Conservation (phyloP, 2,888 invertebrate species). For the Anthophora plumipes region DNA sequence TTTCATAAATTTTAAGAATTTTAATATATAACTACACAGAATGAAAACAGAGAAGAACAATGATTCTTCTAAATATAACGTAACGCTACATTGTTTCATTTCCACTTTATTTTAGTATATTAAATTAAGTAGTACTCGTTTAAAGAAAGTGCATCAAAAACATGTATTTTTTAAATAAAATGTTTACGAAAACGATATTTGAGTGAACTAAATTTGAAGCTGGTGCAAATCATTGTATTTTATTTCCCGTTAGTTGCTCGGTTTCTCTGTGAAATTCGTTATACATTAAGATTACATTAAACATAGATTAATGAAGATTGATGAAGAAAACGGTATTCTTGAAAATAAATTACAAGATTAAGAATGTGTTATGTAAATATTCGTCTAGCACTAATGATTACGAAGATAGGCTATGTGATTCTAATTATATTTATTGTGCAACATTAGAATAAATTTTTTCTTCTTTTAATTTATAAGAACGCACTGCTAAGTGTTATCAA, state of each 20-base stretch:
- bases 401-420: neutral
- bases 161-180: too few relatives aligned
- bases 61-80: too few relatives aligned
- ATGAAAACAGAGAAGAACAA: too few relatives aligned
- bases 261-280: neutral
- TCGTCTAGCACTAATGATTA: neutral
- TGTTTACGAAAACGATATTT: too few relatives aligned
- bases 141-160: too few relatives aligned
- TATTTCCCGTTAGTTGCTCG: neutral
- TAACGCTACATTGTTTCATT: too few relatives aligned
- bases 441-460: neutral
- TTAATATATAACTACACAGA: too few relatives aligned
- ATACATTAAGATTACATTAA: neutral
- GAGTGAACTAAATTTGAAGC: too few relatives aligned
- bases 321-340: neutral
- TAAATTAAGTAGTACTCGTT: too few relatives aligned
- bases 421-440: neutral
- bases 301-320: neutral
- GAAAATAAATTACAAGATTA: neutral
- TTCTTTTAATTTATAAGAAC: neutral
- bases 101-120: too few relatives aligned
- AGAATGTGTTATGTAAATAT: neutral
- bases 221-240: neutral
- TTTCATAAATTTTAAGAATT: too few relatives aligned
- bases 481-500: neutral